Percentiles rank a stretch among this genome's conserved stretches.
These are phyloP conservation scores for Thysanoteuthis rhombus DNA, from an alignment of 2,888 invertebrate genomes.

Conservation along the genomic window DNA sequence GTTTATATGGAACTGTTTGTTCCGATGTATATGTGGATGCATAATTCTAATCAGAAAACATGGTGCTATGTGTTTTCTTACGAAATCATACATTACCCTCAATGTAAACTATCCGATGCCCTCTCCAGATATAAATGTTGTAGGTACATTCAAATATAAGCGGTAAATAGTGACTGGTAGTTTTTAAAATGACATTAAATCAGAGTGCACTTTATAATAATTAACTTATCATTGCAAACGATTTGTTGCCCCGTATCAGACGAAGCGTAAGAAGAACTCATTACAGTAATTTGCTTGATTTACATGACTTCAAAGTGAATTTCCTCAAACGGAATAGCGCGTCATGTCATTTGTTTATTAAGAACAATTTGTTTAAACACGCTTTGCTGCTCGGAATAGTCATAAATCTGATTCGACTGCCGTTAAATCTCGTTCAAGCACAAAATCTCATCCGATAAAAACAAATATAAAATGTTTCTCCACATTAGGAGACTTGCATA, in stretches of 20 bases:
- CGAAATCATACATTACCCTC: too few species aligned
- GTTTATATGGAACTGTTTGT: too few species aligned
- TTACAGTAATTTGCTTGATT: background rate
- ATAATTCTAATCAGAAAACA: too few species aligned
- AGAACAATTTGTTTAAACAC: background rate
- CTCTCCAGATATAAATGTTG: too few species aligned
- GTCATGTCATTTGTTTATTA: background rate
- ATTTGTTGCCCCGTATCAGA: background rate
- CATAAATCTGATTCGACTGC: background rate
- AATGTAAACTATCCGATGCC: too few species aligned
- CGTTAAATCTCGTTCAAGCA: background rate
- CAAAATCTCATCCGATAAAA: background rate
- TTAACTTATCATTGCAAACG: background rate
- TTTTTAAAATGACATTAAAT: background rate
- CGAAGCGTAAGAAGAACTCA: background rate
- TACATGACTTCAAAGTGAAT: background rate
- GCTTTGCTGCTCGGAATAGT: background rate
- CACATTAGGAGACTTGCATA: background rate
- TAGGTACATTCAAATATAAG: too few species aligned
- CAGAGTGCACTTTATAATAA: background rate
- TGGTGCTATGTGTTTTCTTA: too few species aligned
- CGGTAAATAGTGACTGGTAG: background rate
- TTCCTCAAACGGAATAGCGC: background rate
- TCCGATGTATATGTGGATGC: too few species aligned
- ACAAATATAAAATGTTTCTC: too few species aligned